Conservation (phyloP, 1,140 invertebrate species). For the Notospermus geniculatus region DNA sequence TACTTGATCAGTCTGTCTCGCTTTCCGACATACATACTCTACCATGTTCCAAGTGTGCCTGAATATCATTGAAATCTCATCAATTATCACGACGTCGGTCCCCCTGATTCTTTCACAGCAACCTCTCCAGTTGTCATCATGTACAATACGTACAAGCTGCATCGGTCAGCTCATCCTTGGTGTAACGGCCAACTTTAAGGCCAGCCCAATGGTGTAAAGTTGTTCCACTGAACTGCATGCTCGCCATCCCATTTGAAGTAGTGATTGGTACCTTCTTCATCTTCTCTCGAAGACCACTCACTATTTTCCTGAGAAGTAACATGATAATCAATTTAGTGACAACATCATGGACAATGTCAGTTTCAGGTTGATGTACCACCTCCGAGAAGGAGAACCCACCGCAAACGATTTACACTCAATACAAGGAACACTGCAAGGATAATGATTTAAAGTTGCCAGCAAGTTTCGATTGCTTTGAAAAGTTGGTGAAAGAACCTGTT, state of each 20-base stretch:
- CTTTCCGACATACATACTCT: slow-evolving; percentile 17
- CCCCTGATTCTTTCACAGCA: slow-evolving; percentile 6
- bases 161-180: slow-evolving; percentile 15
- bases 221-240: background rate
- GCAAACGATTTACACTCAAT: no score
- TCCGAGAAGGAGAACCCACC: no score
- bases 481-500: no score
- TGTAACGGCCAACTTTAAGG: slow-evolving; percentile 17
- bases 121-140: slow-evolving; percentile 13
- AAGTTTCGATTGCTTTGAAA: no score
- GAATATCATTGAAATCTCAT: slow-evolving; percentile 23
- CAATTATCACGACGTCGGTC: slow-evolving; percentile 15
- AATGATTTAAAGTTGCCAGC: no score
- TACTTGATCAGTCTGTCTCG: slow-evolving; percentile 2
- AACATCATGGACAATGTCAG: no score
- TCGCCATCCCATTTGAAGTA: background rate
- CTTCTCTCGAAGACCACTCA: no score
- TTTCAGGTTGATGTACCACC: no score
- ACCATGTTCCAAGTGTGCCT: slow-evolving; percentile 7
- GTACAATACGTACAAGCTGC: slow-evolving; percentile 7
- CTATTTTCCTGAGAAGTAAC: no score
- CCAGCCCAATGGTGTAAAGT: slow-evolving; percentile 11
- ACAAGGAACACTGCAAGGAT: no score
- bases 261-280: no score
- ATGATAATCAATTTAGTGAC: no score